Evolutionary conservation across 2,888 invertebrate genomes (phyloP).

Genomic region (Mimas tiliae): DNA sequence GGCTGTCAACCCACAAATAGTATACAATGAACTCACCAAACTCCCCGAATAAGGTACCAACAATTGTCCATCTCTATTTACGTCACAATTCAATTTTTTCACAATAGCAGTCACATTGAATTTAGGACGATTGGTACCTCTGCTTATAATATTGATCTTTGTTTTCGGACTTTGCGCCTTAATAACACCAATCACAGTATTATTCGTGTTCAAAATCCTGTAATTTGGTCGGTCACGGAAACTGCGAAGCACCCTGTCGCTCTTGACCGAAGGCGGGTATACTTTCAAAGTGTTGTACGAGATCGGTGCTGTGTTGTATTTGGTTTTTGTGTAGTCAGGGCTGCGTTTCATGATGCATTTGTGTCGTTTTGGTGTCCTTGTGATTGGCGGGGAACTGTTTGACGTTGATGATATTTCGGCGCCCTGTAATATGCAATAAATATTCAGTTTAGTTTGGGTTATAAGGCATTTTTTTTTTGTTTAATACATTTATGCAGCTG

Average conservation of each 20-base stretch:
- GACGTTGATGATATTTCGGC: slow-evolving; percentile 57
- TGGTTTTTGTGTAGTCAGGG: slow-evolving; percentile 42
- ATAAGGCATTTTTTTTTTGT: too few species aligned
- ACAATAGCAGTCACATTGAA: slow-evolving; percentile 13
- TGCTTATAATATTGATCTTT: slow-evolving; percentile 26
- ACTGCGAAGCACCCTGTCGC: slow-evolving; percentile 65
- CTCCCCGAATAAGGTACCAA: slow-evolving; percentile 29
- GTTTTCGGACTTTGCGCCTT: slow-evolving; percentile 35
- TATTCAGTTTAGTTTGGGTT: not conserved
- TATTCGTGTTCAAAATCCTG: slow-evolving; percentile 38
- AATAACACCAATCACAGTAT: slow-evolving; percentile 36
- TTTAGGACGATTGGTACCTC: not conserved
- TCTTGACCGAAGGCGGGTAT: slow-evolving; percentile 28
- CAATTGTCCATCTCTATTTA: slow-evolving; percentile 30
- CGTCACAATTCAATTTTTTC: not conserved
- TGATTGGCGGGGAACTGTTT: slow-evolving; percentile 57
- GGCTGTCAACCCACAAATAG: too few species aligned
- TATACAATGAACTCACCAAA: not conserved
- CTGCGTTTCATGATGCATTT: slow-evolving; percentile 41
- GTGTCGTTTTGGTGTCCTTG: slow-evolving; percentile 52
- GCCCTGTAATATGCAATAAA: slow-evolving; percentile 39
- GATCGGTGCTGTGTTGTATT: slow-evolving; percentile 35
- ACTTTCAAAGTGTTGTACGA: slow-evolving; percentile 25
- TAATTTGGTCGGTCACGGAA: slow-evolving; percentile 46
- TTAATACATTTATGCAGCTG: too few species aligned